phyloP scores from a whole-genome alignment of 2,113 vertebrate genomes.

The Morone saxatilis region DNA sequence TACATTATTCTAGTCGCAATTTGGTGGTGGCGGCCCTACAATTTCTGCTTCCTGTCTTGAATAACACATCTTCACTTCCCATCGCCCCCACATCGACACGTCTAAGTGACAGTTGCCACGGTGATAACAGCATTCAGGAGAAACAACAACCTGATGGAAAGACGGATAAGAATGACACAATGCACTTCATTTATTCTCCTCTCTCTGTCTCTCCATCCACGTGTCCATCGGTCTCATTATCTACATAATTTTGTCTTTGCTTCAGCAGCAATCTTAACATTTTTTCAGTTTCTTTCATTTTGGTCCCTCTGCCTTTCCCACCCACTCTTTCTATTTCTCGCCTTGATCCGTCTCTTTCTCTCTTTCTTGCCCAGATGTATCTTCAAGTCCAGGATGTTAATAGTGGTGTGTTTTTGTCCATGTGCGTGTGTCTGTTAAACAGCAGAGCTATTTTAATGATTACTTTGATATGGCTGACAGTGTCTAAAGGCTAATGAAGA shows the following conservation, averaged over 20 bases:
- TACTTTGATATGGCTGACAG: constrained; percentile 44
- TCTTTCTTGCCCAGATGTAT: neutral
- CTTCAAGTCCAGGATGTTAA: constrained; percentile 33
- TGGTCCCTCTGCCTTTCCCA: neutral
- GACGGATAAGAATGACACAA: constrained; percentile 29
- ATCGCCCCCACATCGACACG: constrained; percentile 67
- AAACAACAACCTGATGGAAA: constrained; percentile 57
- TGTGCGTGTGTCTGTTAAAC: constrained; percentile 46
- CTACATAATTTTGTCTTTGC: constrained; percentile 20
- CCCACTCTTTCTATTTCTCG: constrained; percentile 20
- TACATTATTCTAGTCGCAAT: constrained; percentile 34
- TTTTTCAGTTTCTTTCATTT: neutral
- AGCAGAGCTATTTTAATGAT: constrained; percentile 63
- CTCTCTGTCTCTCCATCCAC: constrained; percentile 8
- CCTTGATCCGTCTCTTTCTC: neutral
- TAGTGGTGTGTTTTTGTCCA: constrained; percentile 28
- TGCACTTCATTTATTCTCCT: constrained; percentile 32
- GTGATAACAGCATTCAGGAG: constrained; percentile 67
- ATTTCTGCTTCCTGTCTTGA: constrained; percentile 62
- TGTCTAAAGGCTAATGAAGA: constrained; percentile 70
- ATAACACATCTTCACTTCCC: constrained; percentile 70
- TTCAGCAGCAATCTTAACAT: constrained; percentile 2
- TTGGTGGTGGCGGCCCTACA: constrained; percentile 24
- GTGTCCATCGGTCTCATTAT: constrained; percentile 4
- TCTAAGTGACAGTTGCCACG: constrained; percentile 75